These are phyloP conservation scores for Tenthredo distinguenda DNA, from an alignment of 2,888 invertebrate genomes.

Conservation along the genomic window DNA sequence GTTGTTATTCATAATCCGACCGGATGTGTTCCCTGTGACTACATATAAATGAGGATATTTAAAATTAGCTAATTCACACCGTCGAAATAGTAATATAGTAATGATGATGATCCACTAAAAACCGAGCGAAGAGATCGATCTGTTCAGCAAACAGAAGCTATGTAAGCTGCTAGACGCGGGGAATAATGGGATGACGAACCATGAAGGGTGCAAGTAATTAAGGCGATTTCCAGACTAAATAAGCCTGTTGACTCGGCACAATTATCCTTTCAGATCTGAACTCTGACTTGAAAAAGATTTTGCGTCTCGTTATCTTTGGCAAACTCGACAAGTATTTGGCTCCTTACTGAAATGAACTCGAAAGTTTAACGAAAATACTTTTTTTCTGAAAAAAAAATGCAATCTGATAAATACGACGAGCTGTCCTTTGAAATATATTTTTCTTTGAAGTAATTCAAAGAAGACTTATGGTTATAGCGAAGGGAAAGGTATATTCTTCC, in stretches of 20 bases:
- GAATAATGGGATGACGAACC: background rate
- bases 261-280: slow-evolving; percentile 26
- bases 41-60: too few relatives aligned
- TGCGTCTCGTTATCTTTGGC: background rate
- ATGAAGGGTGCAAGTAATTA: slow-evolving; percentile 22
- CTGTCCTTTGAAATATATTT: background rate
- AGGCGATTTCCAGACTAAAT: slow-evolving; percentile 37
- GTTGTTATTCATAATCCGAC: background rate
- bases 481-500: background rate
- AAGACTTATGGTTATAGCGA: background rate
- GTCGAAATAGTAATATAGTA: background rate
- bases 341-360: slow-evolving; percentile 2
- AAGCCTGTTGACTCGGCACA: slow-evolving; percentile 38
- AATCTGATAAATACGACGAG: background rate
- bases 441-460: background rate
- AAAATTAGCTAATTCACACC: background rate
- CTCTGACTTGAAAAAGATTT: slow-evolving; percentile 18
- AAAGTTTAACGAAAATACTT: background rate
- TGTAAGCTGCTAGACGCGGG: background rate
- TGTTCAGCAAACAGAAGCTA: slow-evolving; percentile 27
- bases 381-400: background rate
- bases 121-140: slow-evolving; percentile 11
- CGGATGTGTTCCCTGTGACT: background rate
- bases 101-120: slow-evolving; percentile 6
- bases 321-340: slow-evolving; percentile 16